Base-by-base conservation (phyloP, 2,113 vertebrate species). In the Sceloporus undulatus region DNA sequence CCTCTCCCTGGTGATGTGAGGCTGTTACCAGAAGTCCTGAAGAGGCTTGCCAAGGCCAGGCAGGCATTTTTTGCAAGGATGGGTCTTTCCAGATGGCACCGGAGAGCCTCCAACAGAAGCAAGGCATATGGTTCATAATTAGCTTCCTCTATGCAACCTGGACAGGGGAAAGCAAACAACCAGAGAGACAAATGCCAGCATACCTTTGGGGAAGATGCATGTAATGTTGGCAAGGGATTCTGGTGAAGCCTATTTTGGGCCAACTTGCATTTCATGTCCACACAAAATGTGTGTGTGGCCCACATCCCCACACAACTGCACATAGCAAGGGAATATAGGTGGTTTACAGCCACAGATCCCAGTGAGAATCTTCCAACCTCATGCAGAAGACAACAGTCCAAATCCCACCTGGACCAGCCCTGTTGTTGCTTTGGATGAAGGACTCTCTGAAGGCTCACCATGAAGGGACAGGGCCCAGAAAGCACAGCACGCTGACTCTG, bases 381-480 rank as follows among this genome's bases (percentile, higher is more conserved):
- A 65, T 13, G 62, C 13, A 21, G 62, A 65, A 65, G 62, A 3
- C 62, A 16, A 2, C 62, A 48, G 48, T 48, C 48, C 48, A 7
- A 48, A 48, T 21, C 62, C 62, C 62, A 65, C 62, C 62, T 65
- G 62, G 62, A 21, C 62, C 13, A 65, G 13, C 62, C 48, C 48
- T 48, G 48, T 48, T 48, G 48, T 48, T 5, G 48, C 48, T 48
- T 48, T 48, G 48, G 48, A 48, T 48, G 48, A 48, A 48, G 48
- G 48, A 48, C 48, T 48, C 48, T 48, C 9, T 65, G 62, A 21
- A 65, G 62, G 86, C 96, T 89, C 91, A 97, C 97, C 97, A 54
- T 94, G 94, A 75, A 97, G 73, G 4, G 95, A 94, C 76, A 97
- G 71, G 1, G 95, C 94, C 97, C 97, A 97, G 0, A 97, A 88